Evolutionary conservation across 2,113 vertebrate species (phyloP).

Genomic region (Stigmatopora nigra): DNA sequence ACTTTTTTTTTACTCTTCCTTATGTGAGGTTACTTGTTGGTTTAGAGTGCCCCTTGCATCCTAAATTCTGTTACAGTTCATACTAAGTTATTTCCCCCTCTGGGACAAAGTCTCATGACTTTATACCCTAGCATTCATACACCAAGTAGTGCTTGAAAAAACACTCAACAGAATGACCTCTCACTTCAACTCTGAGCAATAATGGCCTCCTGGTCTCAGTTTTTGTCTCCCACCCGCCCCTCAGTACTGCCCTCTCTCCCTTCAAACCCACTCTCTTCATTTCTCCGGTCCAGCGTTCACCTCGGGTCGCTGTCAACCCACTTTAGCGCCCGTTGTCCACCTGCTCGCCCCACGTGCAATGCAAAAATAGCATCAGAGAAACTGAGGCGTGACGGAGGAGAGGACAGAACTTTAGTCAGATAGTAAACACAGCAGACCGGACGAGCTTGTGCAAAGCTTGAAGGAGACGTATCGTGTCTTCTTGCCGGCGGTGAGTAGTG

Average conservation of each 20-base stretch:
- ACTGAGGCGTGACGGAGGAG: constrained; percentile 36
- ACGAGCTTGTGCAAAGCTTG: constrained; percentile 23
- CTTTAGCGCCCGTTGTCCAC: constrained; percentile 12
- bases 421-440: constrained; percentile 43
- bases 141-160: background rate
- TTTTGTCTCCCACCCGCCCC: constrained; percentile 27
- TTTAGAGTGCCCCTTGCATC: background rate
- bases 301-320: constrained; percentile 10
- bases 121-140: background rate
- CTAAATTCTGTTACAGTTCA: background rate
- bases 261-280: constrained; percentile 16
- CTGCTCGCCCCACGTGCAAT: constrained; percentile 16
- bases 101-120: background rate
- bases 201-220: constrained; percentile 49
- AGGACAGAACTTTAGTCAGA: constrained; percentile 32
- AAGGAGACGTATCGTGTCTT: constrained; percentile 17
- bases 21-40: background rate
- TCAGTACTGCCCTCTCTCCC: background rate
- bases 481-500: constrained; percentile 51
- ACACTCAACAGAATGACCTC: background rate
- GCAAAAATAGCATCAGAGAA: constrained; percentile 55
- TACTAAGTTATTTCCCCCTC: background rate
- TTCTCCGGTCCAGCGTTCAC: constrained; percentile 15
- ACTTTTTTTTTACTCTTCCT: background rate
- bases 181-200: constrained; percentile 15